Conservation (phyloP, 2,113 vertebrate species). For the Scatophagus argus region DNA sequence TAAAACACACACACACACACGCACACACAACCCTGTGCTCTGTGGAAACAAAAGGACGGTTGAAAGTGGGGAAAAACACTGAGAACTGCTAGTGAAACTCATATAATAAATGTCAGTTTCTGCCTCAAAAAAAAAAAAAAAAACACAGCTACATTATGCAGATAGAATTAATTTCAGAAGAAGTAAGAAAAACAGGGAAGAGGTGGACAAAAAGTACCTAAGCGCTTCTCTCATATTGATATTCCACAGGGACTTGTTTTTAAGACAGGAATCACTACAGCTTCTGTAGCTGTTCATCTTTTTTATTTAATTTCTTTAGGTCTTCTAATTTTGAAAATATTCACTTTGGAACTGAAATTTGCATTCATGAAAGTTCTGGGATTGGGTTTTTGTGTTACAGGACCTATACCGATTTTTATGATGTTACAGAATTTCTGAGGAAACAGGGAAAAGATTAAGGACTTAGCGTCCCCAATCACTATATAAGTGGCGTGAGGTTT, state of each 20-base stretch:
- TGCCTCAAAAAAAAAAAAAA: constrained; percentile 4
- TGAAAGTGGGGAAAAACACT: constrained; percentile 63
- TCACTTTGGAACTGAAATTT: background rate
- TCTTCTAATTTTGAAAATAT: background rate
- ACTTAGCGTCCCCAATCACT: too few relatives aligned
- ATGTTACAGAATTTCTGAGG: background rate
- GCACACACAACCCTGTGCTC: constrained; percentile 6
- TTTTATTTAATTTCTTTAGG: background rate
- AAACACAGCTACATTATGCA: background rate
- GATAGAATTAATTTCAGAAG: background rate
- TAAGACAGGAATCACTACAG: background rate
- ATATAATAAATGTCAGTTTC: constrained; percentile 46
- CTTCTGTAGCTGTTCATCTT: background rate
- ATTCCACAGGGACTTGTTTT: background rate
- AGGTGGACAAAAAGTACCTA: background rate
- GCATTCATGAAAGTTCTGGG: background rate
- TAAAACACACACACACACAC: constrained; percentile 23
- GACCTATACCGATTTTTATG: background rate
- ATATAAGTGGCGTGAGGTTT: background rate
- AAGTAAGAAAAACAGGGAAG: background rate
- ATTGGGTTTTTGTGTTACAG: background rate
- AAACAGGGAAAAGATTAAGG: background rate
- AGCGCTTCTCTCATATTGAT: background rate
- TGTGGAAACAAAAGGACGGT: constrained; percentile 70
- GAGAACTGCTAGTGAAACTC: constrained; percentile 52